Base-by-base conservation (phyloP, 2,113 vertebrate species). In the Ictalurus furcatus region DNA sequence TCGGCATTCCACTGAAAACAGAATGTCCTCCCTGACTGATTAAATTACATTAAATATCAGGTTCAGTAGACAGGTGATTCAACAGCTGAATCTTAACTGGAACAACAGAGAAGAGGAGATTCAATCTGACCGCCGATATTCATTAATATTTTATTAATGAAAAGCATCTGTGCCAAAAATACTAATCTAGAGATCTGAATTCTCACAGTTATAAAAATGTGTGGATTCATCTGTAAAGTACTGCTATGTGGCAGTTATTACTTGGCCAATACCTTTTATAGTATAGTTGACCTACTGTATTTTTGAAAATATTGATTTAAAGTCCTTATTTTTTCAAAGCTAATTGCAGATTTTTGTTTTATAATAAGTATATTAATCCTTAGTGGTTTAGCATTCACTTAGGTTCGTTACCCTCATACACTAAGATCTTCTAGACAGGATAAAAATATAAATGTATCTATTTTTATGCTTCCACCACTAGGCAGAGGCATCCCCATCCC, bases 11-110 rank as follows among this genome's bases (percentile, higher is more conserved):
- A 89, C 25, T 17, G 80, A 82, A 88, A 52, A 84, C 17, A 17
- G 28, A n/a, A 58, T 84, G 74, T 81, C 63, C 67, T 90, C 74
- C 21, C 28, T 73, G 40, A 85, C 73, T 88, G 63, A 85, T 87
- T 65, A 40, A 4, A 52, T 65, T 65, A 40, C 6, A 52, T 65
- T 61, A 25, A 40, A 40, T 67, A 14, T 74, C 23, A 56, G 85
- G 52, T 73, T 85, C 48, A 73, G 19, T 56, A 17, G n/a, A 58
- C n/a, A 85, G 63, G 25, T 69, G 9, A 54, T 23, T 13, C 44
- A 34, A 58, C 8, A 6, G n/a, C 17, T 28, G 65, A 40, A 83
- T 78, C 54, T 28, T 84, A 84, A 63, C 85, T 69, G 25, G 3
- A 63, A 76, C 63, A 61, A 58, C 6, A 28, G 40, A 37, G 6